Conservation (phyloP, 1,140 invertebrate species). For the Radopholus similis region DNA sequence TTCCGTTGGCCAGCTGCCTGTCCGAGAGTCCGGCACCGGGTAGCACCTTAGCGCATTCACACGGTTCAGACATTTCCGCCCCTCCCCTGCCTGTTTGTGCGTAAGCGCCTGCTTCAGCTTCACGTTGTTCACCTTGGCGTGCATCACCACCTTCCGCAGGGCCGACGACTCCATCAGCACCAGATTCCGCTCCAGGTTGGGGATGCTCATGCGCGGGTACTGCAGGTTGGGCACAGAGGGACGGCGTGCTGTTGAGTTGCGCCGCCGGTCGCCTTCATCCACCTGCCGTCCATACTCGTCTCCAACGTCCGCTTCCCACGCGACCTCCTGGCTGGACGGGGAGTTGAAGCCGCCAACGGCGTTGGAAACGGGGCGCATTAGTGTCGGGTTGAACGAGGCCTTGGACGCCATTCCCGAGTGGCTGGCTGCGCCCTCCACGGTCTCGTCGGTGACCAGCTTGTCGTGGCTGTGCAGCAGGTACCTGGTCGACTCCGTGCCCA, state of each 20-base stretch:
- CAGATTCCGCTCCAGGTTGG: not conserved
- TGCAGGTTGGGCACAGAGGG: not conserved
- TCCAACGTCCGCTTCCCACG: conserved; percentile 9
- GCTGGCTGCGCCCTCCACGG: conserved; percentile 22
- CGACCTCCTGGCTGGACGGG: not conserved
- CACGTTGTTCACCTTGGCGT: conserved; percentile 12
- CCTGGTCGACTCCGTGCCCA: conserved; percentile 36
- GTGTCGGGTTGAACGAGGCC: conserved; percentile 2
- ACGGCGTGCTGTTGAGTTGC: not conserved
- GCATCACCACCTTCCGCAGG: conserved; percentile 2
- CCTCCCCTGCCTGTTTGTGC: not conserved
- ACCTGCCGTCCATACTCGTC: not conserved
- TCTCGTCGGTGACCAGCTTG: conserved; percentile 33
- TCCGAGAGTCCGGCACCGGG: too few species aligned
- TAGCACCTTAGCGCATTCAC: not conserved
- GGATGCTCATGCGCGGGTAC: not conserved
- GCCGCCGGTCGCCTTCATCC: not conserved
- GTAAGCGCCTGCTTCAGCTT: conserved; percentile 2
- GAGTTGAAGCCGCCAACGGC: not conserved
- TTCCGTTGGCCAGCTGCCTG: not conserved
- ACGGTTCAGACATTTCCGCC: not conserved
- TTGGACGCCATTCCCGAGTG: conserved; percentile 19
- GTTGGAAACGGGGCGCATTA: conserved; percentile 15
- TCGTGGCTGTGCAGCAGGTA: conserved; percentile 44
- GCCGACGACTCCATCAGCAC: not conserved